Evolutionary conservation across 2,113 vertebrate genomes (phyloP).

Genomic region (Carlito syrichta): DNA sequence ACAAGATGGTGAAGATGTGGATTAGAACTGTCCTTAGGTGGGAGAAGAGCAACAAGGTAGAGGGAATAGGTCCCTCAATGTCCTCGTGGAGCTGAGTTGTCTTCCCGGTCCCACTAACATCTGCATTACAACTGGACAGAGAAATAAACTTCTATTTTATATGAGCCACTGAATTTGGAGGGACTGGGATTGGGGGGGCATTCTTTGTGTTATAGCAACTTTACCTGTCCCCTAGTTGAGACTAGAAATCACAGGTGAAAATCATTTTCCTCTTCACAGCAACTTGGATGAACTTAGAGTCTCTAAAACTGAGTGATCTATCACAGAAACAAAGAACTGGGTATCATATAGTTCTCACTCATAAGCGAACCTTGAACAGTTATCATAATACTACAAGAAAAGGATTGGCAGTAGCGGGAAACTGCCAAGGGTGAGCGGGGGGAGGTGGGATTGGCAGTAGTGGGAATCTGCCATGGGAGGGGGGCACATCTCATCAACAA

Average conservation of each 20-base stretch:
- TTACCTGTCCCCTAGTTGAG: background rate
- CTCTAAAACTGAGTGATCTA: no score
- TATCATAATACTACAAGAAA: no score
- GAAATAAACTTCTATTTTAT: background rate
- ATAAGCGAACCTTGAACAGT: no score
- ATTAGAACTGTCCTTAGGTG: background rate
- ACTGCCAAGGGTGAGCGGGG: no score
- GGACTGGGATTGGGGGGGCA: fast-evolving
- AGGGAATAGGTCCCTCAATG: background rate
- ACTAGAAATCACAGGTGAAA: background rate
- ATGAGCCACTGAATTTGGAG: background rate
- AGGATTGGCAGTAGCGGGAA: no score
- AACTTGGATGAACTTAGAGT: no score
- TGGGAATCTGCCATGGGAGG: no score
- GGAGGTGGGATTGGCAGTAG: no score
- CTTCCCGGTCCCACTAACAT: background rate
- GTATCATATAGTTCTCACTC: no score
- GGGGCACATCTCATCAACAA: no score
- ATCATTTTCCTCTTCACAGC: no score
- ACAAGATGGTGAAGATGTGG: background rate
- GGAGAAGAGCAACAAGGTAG: background rate
- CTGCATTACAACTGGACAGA: background rate
- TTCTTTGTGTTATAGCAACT: background rate
- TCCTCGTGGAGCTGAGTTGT: background rate
- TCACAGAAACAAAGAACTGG: no score